phyloP scores from a whole-genome alignment of 2,113 vertebrate species.

The Myodes glareolus region DNA sequence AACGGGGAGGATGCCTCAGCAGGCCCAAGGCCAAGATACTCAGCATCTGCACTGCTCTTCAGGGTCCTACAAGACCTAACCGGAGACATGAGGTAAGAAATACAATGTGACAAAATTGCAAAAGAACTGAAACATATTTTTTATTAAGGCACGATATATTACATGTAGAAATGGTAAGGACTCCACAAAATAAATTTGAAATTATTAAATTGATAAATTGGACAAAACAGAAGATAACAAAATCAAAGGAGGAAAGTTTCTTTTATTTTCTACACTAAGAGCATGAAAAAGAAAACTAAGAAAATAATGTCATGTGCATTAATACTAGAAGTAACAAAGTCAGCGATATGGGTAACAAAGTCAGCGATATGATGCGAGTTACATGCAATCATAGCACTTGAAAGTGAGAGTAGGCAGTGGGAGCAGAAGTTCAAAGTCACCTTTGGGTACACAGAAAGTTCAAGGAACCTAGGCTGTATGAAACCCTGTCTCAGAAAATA shows the following conservation, averaged over 20 bases:
- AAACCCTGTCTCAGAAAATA: background rate
- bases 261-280: background rate
- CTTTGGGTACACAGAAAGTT: background rate
- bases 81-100: background rate
- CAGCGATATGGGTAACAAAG: background rate
- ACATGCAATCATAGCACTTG: background rate
- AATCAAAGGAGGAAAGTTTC: background rate
- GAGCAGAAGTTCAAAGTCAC: background rate
- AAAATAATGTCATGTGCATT: background rate
- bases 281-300: background rate
- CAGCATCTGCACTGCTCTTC: background rate
- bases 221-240: background rate
- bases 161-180: background rate
- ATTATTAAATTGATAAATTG: background rate
- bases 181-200: background rate
- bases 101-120: background rate
- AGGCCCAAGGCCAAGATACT: background rate
- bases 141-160: background rate
- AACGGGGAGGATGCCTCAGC: background rate
- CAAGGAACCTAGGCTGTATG: background rate
- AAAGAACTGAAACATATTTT: background rate
- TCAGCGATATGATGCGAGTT: background rate
- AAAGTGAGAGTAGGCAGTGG: background rate
- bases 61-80: background rate
- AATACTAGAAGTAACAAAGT: background rate